phyloP scores from a whole-genome alignment of 2,113 vertebrate species.

The Asarcornis scutulata region DNA sequence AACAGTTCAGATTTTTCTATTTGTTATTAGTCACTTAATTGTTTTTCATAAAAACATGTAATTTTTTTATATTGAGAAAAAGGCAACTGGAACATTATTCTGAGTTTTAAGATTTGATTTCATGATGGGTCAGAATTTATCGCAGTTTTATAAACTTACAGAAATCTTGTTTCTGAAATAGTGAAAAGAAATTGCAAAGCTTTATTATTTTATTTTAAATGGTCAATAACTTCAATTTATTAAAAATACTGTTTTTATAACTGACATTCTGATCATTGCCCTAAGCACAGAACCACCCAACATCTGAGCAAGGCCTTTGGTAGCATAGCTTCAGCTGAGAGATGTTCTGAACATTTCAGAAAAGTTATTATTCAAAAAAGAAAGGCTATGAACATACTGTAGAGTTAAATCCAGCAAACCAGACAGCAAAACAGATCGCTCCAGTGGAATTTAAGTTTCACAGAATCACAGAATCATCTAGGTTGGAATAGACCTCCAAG shows the following conservation, averaged over 20 bases:
- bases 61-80: neutral
- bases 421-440: neutral
- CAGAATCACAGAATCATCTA: too few species aligned
- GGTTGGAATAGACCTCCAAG: too few species aligned
- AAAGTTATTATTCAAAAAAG: neutral
- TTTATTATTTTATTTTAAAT: neutral
- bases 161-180: neutral
- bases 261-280: neutral
- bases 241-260: neutral
- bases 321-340: neutral
- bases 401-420: neutral
- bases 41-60: neutral
- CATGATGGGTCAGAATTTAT: neutral
- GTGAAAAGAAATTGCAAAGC: neutral
- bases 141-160: neutral
- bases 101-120: neutral
- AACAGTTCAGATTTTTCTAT: neutral
- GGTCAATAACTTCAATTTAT: neutral
- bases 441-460: neutral
- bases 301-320: neutral
- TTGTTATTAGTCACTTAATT: neutral
- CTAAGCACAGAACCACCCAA: neutral
- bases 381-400: neutral
- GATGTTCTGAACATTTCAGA: neutral
- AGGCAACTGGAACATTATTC: neutral